These are phyloP conservation scores for Novumbra hubbsi DNA, from an alignment of 2,797 vertebrate genomes.

Conservation along the genomic window DNA sequence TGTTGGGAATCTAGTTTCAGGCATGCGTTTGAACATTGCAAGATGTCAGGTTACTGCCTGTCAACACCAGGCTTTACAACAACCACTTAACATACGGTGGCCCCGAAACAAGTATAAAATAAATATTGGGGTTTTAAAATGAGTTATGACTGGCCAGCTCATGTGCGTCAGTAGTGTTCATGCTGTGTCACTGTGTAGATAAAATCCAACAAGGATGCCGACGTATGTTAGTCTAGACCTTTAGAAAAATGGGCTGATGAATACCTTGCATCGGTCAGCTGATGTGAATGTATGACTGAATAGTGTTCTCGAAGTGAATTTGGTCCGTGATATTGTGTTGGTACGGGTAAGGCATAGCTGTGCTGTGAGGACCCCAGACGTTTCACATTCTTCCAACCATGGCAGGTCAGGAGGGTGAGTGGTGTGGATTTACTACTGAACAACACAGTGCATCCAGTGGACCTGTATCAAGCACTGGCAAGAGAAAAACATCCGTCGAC, in stretches of 20 bases:
- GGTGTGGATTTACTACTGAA: background rate
- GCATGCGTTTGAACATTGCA: background rate
- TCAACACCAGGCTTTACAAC: background rate
- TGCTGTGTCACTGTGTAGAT: background rate
- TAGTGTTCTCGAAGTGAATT: background rate
- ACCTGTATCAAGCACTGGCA: background rate
- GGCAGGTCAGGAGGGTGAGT: background rate
- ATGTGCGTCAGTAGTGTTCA: background rate
- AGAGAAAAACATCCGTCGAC: background rate
- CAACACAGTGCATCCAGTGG: background rate
- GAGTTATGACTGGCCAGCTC: background rate
- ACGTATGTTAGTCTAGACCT: background rate
- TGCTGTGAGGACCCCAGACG: background rate
- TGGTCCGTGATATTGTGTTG: background rate
- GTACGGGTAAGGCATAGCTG: background rate
- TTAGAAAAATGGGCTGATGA: background rate
- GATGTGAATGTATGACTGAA: background rate
- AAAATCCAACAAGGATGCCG: background rate
- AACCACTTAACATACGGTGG: background rate
- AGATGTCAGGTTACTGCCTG: background rate
- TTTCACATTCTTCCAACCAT: background rate
- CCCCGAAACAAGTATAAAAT: background rate
- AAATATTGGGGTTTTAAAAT: background rate
- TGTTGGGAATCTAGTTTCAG: no score
- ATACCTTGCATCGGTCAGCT: background rate